Evolutionary conservation across 2,888 invertebrate species (phyloP).

Genomic region (Andrena bicolor): DNA sequence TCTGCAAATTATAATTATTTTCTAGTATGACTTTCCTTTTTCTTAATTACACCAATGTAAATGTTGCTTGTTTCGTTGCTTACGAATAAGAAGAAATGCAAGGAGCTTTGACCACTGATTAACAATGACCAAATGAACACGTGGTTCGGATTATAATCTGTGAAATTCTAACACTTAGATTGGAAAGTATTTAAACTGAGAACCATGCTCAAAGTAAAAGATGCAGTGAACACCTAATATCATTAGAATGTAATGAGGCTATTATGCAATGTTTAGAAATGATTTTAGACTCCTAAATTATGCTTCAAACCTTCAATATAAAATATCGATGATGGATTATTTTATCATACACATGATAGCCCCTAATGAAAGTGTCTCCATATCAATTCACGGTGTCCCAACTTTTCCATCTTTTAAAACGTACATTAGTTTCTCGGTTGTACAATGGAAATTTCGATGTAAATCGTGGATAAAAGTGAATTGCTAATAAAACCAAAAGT

Average conservation of each 20-base stretch:
- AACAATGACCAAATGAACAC: constrained; percentile 28
- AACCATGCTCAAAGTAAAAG: constrained; percentile 74
- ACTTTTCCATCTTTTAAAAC: background rate
- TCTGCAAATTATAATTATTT: background rate
- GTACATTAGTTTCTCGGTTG: background rate
- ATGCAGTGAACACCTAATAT: constrained; percentile 66
- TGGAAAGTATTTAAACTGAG: constrained; percentile 47
- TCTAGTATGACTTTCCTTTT: background rate
- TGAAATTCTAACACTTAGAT: constrained; percentile 22
- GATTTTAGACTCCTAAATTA: constrained; percentile 24
- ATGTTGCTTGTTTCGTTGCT: constrained; percentile 35
- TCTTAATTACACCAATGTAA: constrained; percentile 16
- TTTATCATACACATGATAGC: constrained; percentile 58
- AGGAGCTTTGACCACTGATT: constrained; percentile 14
- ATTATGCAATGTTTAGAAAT: constrained; percentile 68
- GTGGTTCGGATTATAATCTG: constrained; percentile 28
- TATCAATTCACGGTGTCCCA: constrained; percentile 41
- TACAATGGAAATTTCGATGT: background rate
- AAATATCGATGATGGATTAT: constrained; percentile 33
- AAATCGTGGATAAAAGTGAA: background rate
- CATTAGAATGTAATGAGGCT: constrained; percentile 62
- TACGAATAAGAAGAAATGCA: background rate
- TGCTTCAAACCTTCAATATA: constrained; percentile 22
- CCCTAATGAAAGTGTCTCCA: constrained; percentile 50
- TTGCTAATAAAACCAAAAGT: constrained; percentile 9